Percentiles rank a stretch among this genome's conserved stretches.
Evolutionary conservation across 2,797 vertebrate species (phyloP).

Genomic region (Catharus ustulatus): DNA sequence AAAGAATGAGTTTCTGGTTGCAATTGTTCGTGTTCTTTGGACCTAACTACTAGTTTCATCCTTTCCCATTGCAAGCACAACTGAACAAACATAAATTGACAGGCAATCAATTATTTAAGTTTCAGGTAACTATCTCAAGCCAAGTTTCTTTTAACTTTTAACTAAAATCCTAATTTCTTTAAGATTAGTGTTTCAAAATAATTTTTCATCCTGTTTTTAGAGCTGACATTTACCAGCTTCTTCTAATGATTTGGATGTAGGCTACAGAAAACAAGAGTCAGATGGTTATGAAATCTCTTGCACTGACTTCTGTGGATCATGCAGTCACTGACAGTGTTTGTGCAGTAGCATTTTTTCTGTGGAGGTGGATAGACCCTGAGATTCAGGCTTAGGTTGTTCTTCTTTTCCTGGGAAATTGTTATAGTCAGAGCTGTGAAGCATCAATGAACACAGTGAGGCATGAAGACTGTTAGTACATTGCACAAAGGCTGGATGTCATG

Average conservation of each 20-base stretch:
- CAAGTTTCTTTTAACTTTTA: too few relatives aligned
- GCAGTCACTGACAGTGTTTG: not conserved
- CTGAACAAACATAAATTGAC: too few relatives aligned
- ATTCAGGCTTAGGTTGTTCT: not conserved
- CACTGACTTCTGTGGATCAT: not conserved
- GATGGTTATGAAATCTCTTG: not conserved
- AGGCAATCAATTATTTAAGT: too few relatives aligned
- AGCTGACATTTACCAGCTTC: slow-evolving; percentile 53
- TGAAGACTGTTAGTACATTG: accelerated
- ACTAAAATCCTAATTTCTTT: too few relatives aligned
- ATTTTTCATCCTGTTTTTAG: slow-evolving; percentile 29
- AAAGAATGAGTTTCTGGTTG: too few relatives aligned
- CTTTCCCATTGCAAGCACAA: too few relatives aligned
- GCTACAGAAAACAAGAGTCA: slow-evolving; percentile 23
- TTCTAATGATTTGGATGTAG: slow-evolving; percentile 18
- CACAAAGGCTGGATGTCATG: not conserved
- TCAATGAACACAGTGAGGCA: not conserved
- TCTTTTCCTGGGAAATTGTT: not conserved
- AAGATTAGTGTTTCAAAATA: too few relatives aligned
- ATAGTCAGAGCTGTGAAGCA: not conserved
- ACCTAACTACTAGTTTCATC: too few relatives aligned
- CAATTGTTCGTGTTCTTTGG: too few relatives aligned
- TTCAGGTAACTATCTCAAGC: too few relatives aligned
- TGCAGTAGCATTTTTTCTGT: not conserved
- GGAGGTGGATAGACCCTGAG: not conserved